phyloP scores from a whole-genome alignment of 2,888 invertebrate species.

The Abscondita cerata region DNA sequence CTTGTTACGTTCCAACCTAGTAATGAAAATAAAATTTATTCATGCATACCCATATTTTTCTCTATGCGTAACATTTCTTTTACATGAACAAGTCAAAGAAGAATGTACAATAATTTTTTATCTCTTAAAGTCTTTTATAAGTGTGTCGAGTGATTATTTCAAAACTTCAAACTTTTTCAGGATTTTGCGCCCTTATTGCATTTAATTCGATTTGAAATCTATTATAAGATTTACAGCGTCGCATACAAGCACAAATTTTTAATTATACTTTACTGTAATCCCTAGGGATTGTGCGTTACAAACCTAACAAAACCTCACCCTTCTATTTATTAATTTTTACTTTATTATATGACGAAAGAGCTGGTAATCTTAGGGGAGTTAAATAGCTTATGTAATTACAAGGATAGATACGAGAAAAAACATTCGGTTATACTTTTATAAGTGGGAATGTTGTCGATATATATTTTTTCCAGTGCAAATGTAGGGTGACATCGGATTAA shows the following conservation, averaged over 20 bases:
- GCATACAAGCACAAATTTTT: slow-evolving; percentile 27
- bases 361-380: slow-evolving; percentile 14
- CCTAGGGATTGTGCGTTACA: slow-evolving; percentile 26
- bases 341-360: slow-evolving; percentile 18
- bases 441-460: slow-evolving; percentile 22
- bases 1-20: too few relatives aligned
- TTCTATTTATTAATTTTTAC: slow-evolving; percentile 29
- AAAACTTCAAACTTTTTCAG: too few relatives aligned
- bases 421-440: slow-evolving; percentile 6
- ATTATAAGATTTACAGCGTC: slow-evolving; percentile 16
- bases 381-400: slow-evolving; percentile 16
- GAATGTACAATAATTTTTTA: too few relatives aligned
- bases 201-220: background rate
- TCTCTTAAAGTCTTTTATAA: too few relatives aligned
- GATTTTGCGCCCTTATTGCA: too few relatives aligned
- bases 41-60: too few relatives aligned
- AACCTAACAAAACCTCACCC: slow-evolving; percentile 29
- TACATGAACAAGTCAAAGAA: too few relatives aligned
- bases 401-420: background rate
- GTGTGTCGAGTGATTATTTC: too few relatives aligned
- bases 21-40: too few relatives aligned
- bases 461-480: slow-evolving; percentile 7
- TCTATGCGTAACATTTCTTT: too few relatives aligned
- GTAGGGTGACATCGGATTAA: background rate
- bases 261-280: slow-evolving; percentile 32